Percentiles rank a stretch among this genome's conserved stretches.
These are phyloP conservation scores for Cantharis flavilabris DNA, from an alignment of 2,888 invertebrate genomes.

Conservation along the genomic window DNA sequence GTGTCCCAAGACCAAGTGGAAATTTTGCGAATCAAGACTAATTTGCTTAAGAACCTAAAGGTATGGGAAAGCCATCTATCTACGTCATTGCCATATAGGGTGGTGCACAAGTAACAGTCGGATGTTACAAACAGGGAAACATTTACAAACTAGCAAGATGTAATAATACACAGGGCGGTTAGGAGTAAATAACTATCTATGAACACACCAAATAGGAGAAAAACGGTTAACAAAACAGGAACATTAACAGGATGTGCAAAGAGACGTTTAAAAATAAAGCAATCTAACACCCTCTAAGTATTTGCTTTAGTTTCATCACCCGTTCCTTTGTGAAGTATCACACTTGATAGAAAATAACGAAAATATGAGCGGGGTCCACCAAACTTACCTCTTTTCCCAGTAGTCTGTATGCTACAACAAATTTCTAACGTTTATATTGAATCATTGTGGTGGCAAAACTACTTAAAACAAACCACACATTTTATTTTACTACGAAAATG, in stretches of 20 bases:
- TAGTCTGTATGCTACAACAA: constrained; percentile 27
- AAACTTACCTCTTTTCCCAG: constrained; percentile 26
- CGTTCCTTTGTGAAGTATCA: neutral
- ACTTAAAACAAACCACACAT: neutral
- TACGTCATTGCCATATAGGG: neutral
- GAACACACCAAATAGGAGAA: neutral
- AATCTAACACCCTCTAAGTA: neutral
- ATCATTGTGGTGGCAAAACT: neutral
- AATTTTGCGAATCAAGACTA: neutral
- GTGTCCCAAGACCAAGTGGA: neutral
- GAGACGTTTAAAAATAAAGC: neutral
- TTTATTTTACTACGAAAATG: neutral
- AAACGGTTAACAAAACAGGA: neutral
- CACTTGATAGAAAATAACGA: neutral
- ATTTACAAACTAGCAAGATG: neutral
- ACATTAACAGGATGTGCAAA: neutral
- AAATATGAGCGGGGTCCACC: constrained; percentile 15
- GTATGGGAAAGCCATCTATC: neutral
- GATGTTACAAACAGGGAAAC: neutral
- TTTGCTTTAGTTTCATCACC: neutral
- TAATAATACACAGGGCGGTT: neutral
- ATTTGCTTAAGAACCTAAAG: neutral
- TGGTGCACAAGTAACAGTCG: neutral
- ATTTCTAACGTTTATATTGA: neutral
- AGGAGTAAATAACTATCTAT: neutral